Evolutionary conservation across 2,797 vertebrate genomes (phyloP).

Genomic region (Xenopus petersii): DNA sequence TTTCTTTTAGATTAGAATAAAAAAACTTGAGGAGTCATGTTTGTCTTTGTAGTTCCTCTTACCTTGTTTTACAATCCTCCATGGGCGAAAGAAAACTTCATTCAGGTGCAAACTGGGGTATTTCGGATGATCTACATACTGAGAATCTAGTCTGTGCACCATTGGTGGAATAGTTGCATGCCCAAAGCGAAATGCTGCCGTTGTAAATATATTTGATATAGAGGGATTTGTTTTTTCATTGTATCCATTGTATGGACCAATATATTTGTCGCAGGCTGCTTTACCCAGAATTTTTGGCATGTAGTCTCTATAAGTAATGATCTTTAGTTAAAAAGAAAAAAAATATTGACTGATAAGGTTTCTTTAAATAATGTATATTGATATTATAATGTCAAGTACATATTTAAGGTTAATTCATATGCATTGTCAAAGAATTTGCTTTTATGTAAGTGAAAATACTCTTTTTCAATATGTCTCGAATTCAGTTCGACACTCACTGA

Average conservation of each 20-base stretch:
- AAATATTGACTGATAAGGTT: too few relatives aligned
- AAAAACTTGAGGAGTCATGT: too few relatives aligned
- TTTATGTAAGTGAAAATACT: too few relatives aligned
- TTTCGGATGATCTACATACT: slow-evolving; percentile 73
- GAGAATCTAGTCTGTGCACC: slow-evolving; percentile 72
- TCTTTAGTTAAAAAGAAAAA: slow-evolving; percentile 60
- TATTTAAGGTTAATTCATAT: too few relatives aligned
- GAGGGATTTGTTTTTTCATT: slow-evolving; percentile 75
- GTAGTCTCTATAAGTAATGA: slow-evolving; percentile 90
- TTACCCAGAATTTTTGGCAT: slow-evolving; percentile 85
- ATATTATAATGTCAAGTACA: too few relatives aligned
- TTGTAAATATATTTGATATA: slow-evolving; percentile 86
- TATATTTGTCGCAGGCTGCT: slow-evolving; percentile 68
- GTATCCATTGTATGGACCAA: slow-evolving; percentile 81
- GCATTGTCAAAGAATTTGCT: too few relatives aligned
- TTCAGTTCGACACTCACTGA: too few relatives aligned
- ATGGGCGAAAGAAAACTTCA: slow-evolving; percentile 85
- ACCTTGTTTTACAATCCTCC: slow-evolving; percentile 92
- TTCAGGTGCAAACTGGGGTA: slow-evolving; percentile 73
- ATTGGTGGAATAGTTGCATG: slow-evolving; percentile 78
- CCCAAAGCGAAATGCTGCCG: slow-evolving; percentile 93
- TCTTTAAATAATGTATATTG: too few relatives aligned
- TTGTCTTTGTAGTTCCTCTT: neutral
- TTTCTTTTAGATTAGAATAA: too few relatives aligned
- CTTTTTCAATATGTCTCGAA: too few relatives aligned